These are phyloP conservation scores for Phycodurus eques DNA, from an alignment of 2,113 vertebrate genomes.

Conservation along the genomic window DNA sequence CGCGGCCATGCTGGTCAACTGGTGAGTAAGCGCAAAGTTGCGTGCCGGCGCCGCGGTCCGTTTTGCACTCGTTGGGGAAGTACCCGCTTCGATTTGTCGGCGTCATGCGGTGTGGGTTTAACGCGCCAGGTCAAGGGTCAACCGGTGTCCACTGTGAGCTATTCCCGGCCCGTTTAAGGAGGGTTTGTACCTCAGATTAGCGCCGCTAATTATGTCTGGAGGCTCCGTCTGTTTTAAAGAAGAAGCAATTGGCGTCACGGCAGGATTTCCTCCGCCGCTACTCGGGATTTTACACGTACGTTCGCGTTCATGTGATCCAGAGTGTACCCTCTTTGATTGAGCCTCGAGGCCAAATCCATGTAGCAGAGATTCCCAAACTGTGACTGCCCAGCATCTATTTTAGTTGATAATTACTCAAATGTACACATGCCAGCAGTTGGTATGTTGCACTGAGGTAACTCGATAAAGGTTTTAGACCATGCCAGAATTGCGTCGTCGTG, in stretches of 20 bases:
- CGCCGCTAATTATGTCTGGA: conserved; percentile 58
- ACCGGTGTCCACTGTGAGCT: conserved; percentile 38
- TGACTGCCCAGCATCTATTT: too few species aligned
- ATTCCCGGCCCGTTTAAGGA: conserved; percentile 66
- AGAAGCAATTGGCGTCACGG: not conserved
- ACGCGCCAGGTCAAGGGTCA: conserved; percentile 54
- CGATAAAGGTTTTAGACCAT: too few species aligned
- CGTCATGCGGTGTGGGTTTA: conserved; percentile 24
- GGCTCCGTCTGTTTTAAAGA: conserved; percentile 23
- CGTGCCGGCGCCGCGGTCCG: not conserved
- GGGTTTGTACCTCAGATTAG: conserved; percentile 72
- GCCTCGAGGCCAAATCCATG: conserved; percentile 26
- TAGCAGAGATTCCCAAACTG: not conserved
- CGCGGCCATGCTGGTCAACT: conserved; percentile 89
- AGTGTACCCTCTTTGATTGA: conserved; percentile 16
- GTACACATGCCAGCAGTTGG: too few species aligned
- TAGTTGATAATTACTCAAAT: too few species aligned
- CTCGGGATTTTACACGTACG: not conserved
- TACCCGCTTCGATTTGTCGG: not conserved
- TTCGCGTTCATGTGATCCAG: conserved; percentile 11
- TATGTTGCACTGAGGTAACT: too few species aligned
- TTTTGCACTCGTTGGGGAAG: not conserved
- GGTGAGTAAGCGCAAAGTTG: conserved; percentile 74
- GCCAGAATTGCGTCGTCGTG: too few species aligned
- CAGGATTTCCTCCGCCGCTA: conserved; percentile 17